These are phyloP conservation scores for Gallinago paraguaiae DNA, from an alignment of 2,113 vertebrate species.

Conservation along the genomic window DNA sequence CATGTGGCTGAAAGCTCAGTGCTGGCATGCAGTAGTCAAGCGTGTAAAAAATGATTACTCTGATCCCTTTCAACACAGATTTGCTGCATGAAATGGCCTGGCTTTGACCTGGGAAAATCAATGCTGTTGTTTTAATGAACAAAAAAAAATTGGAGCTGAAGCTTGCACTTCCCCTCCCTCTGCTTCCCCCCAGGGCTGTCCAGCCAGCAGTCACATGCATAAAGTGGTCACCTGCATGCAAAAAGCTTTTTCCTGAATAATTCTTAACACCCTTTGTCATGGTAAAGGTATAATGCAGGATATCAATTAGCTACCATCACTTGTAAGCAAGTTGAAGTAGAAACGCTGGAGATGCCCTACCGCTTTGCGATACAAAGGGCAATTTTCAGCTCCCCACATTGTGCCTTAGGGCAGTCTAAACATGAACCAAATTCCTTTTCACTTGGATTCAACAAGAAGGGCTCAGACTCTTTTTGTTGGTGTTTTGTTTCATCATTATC, in stretches of 20 bases:
- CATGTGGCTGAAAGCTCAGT: slow-evolving; percentile 43
- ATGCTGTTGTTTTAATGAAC: slow-evolving; percentile 64
- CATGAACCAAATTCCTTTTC: slow-evolving; percentile 51
- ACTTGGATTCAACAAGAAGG: slow-evolving; percentile 42
- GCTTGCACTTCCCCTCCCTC: not conserved
- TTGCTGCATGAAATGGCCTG: slow-evolving; percentile 60
- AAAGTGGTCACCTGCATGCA: not conserved
- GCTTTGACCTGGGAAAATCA: slow-evolving; percentile 66
- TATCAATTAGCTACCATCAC: slow-evolving; percentile 27
- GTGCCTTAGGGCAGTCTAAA: slow-evolving; percentile 18
- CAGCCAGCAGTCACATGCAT: not conserved
- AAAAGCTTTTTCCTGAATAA: not conserved
- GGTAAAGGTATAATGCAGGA: not conserved
- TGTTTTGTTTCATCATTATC: slow-evolving; percentile 34
- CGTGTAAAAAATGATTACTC: slow-evolving; percentile 69
- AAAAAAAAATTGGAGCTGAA: slow-evolving; percentile 38
- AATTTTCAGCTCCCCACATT: not conserved
- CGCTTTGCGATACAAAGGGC: slow-evolving; percentile 6
- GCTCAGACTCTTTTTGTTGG: slow-evolving; percentile 1
- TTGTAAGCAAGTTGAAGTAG: slow-evolving; percentile 21
- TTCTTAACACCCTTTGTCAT: not conserved
- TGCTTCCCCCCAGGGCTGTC: not conserved
- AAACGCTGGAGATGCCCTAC: not conserved
- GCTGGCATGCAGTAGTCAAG: slow-evolving; percentile 43
- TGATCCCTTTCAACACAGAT: slow-evolving; percentile 61